A percentile compares a stretch with the other conserved stretches of the same genome.
These are phyloP conservation scores for Dissostichus mawsoni DNA, from an alignment of 2,113 vertebrate species.

Conservation along the genomic window DNA sequence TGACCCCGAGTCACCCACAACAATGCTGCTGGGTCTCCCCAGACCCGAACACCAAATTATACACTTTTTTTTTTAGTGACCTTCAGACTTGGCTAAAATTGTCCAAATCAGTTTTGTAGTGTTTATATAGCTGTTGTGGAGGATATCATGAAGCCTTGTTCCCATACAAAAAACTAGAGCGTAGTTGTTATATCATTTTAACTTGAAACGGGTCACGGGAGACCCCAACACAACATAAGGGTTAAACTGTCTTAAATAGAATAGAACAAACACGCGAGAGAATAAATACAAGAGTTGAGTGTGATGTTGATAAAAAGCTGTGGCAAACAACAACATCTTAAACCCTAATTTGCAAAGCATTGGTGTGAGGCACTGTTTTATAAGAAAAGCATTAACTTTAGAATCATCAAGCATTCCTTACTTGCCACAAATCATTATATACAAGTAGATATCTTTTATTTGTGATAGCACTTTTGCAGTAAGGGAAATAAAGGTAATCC, in stretches of 20 bases:
- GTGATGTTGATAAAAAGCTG: background rate
- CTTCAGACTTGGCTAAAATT: no score
- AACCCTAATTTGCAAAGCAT: background rate
- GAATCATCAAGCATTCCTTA: background rate
- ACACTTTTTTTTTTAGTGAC: no score
- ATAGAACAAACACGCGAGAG: background rate
- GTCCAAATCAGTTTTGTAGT: no score
- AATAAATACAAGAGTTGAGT: background rate
- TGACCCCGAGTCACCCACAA: no score
- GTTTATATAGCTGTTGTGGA: no score
- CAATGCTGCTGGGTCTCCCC: no score
- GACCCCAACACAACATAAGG: no score
- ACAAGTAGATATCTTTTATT: background rate
- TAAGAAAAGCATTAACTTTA: background rate
- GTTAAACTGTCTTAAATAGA: background rate
- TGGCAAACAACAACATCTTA: background rate
- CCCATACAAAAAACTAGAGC: no score
- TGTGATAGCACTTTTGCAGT: background rate
- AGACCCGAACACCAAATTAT: no score
- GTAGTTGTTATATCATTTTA: no score
- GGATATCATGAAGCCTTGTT: no score
- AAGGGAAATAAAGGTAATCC: constrained; percentile 1
- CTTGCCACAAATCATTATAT: background rate
- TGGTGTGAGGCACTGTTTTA: background rate
- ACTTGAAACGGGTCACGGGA: no score